Evolutionary conservation across 2,888 invertebrate genomes (phyloP), one percentile per base, ranked within the genome.

Genomic region (Drymonia ruficornis): DNA sequence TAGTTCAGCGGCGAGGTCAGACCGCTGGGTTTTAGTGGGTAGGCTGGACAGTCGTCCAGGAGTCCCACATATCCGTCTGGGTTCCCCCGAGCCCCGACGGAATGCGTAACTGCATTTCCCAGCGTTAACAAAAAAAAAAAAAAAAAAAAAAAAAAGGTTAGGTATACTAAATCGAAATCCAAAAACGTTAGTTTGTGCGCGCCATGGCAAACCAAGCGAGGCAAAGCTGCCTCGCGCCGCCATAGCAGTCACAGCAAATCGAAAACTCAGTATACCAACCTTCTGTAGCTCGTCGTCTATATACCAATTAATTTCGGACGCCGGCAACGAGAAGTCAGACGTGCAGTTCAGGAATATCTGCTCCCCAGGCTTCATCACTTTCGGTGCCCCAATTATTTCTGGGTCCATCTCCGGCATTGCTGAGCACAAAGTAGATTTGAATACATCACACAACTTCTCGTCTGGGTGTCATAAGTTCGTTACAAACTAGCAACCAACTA

Each of bases 251-350:
- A n/a, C n/a, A n/a, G n/a, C n/a, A 64, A 60, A 48, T 55, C 54
- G 19, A 28, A 11, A 49, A 23, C 28, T n/a, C 50, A 58, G 53
- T 57, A 36, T 66, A 81, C 83, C 47, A 71, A 91, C 91, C 91
- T 89, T 91, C 76, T 91, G 91, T 58, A 88, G 67, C 63, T 89
- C 90, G 53, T 89, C 83, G 70, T 91, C 90, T 70, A 92, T 86
- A 73, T 89, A 91, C 91, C 91, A 92, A 78, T 89, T 90, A 67
- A 92, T 91, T 59, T 90, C 89, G n/a, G 91, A 81, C 13, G 91
- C 82, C 15, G 91, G 91, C 52, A 92, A 78, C 5, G 91, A 92
- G 75, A 83, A 90, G 76, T 90, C 91, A 13, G 91, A 87, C 13
- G 91, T 84, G 71, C 91, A 92, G 75, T 92, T 92, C 52, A 91